Evolutionary conservation across 2,797 vertebrate species (phyloP), one percentile per base, ranked within the genome.

Genomic region (Salarias fasciatus): DNA sequence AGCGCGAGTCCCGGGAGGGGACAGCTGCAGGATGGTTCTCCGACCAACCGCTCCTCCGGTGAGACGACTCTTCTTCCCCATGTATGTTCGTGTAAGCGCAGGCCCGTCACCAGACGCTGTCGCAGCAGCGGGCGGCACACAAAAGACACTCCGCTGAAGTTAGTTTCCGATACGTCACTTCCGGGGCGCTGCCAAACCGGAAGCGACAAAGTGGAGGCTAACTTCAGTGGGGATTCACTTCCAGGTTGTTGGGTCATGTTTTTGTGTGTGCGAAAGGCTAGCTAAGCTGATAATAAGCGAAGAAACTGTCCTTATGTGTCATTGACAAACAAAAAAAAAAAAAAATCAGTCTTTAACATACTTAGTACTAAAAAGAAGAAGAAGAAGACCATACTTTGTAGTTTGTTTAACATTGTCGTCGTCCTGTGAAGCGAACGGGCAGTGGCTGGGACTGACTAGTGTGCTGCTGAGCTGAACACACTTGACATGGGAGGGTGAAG

Each of bases 1-100:
- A 38, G 78, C 80, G 30, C 78, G 94, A 3, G 90, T 91, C 3
- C 94, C 95, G 0, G 95, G 94, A 0, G 96, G 96, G 3, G 96
- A 97, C 0, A 99, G 95, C 78, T 96, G 96, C 3, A 98, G 72
- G 57, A 97, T 98, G 0, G 97, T 96, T 85, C 96, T 94, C 5
- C 96, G 94, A 37, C 94, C 94, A 9, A 93, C 94, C 1, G 94
- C 90, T 15, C 94, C 96, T 50, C 85, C 89, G 5, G 73, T n/a
- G 12, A 91, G 69, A 50, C 95, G 94, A 65, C 86, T 93, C 90
- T 96, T 98, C 91, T 97, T 98, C 72, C 96, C 96, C 97, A 98
- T 98, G 5, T 35, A 2, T 6, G 33, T 35, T 6, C 9, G 33
- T 35, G 33, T 35, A 6, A 9, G 33, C 4, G 6, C 2, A 9